A percentile compares a stretch with the other conserved stretches of the same genome.
Conservation (phyloP, 2,113 vertebrate species). For the Spizaetus ornatus region DNA sequence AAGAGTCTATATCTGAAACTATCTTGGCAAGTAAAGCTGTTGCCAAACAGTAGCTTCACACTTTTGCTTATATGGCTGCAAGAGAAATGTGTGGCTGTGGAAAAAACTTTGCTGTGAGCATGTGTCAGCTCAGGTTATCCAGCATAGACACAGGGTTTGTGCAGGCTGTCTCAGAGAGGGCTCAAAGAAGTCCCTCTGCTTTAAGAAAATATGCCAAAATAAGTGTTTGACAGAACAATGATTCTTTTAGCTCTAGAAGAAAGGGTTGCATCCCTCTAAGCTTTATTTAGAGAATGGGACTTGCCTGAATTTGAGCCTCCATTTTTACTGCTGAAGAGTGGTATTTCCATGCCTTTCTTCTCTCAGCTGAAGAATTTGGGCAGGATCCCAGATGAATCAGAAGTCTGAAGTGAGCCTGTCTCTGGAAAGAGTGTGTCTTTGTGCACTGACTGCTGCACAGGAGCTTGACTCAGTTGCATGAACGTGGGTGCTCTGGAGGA, state of each 20-base stretch:
- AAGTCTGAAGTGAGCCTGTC: background rate
- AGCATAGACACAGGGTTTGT: background rate
- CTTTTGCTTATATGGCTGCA: background rate
- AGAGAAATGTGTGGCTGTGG: background rate
- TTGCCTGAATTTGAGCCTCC: background rate
- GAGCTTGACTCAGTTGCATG: background rate
- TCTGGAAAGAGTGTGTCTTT: background rate
- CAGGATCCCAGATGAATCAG: background rate
- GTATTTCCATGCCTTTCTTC: background rate
- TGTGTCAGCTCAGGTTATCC: background rate
- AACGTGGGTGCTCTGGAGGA: background rate
- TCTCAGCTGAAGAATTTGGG: background rate
- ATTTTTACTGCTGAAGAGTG: background rate
- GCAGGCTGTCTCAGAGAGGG: background rate
- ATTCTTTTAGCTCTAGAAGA: background rate
- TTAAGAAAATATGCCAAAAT: background rate
- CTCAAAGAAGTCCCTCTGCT: background rate
- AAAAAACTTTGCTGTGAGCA: background rate
- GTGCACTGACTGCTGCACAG: background rate
- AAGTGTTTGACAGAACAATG: background rate
- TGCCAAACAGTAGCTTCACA: background rate
- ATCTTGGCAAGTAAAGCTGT: background rate
- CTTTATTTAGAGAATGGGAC: background rate
- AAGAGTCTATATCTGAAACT: background rate
- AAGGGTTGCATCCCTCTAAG: background rate